A percentile compares a stretch with the other conserved stretches of the same genome.
Conservation (phyloP, 1,140 invertebrate species). For the Hycleus cichorii region DNA sequence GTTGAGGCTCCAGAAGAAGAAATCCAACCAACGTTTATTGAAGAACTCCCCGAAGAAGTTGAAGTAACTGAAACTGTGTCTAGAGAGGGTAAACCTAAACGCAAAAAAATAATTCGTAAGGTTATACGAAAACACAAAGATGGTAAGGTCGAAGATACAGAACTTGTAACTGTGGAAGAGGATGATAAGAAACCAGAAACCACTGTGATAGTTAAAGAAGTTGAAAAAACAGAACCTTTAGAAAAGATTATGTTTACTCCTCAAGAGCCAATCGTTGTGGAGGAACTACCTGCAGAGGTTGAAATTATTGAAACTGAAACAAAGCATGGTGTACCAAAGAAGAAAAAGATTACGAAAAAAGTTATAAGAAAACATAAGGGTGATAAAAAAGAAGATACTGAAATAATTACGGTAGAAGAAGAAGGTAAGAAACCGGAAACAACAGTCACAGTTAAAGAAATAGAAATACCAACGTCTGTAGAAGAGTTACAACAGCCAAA, state of each 20-base stretch:
- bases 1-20: slow-evolving; percentile 37
- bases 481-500: slow-evolving; percentile 34
- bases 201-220: slow-evolving; percentile 32
- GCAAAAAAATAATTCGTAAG: slow-evolving; percentile 32
- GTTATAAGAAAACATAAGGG: slow-evolving; percentile 36
- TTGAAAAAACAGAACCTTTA: slow-evolving; percentile 34
- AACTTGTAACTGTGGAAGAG: slow-evolving; percentile 38
- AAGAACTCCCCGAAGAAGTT: slow-evolving; percentile 31
- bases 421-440: slow-evolving; percentile 40
- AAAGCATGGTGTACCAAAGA: slow-evolving; percentile 26
- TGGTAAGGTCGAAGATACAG: slow-evolving; percentile 27
- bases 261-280: slow-evolving; percentile 39
- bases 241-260: slow-evolving; percentile 38
- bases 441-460: slow-evolving; percentile 25
- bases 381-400: slow-evolving; percentile 29
- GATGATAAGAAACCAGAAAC: slow-evolving; percentile 40
- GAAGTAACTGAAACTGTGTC: slow-evolving; percentile 36
- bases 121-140: slow-evolving; percentile 34
- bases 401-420: slow-evolving; percentile 38
- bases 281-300: slow-evolving; percentile 20
- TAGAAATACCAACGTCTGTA: slow-evolving; percentile 27
- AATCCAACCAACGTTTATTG: slow-evolving; percentile 26
- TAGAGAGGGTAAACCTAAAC: slow-evolving; percentile 37
- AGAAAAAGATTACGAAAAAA: slow-evolving; percentile 34
- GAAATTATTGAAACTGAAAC: slow-evolving; percentile 29